phyloP scores from a whole-genome alignment of 2,888 invertebrate genomes.

The Sialis lutaria region DNA sequence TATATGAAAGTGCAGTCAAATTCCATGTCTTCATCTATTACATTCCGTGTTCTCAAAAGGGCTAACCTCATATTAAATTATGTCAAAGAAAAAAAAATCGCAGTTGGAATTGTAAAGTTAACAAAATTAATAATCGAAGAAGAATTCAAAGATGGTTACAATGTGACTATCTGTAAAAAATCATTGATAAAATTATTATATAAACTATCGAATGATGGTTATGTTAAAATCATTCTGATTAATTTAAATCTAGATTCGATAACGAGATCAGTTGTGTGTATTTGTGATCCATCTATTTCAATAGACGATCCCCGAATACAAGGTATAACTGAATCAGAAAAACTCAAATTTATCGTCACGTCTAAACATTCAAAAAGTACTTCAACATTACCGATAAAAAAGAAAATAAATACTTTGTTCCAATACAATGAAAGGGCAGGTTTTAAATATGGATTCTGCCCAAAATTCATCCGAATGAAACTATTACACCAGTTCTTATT shows the following conservation, averaged over 20 bases:
- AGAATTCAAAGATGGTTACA: slow-evolving; percentile 34
- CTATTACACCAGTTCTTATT: slow-evolving; percentile 49
- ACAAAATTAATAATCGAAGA: slow-evolving; percentile 32
- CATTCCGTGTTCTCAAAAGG: slow-evolving; percentile 31
- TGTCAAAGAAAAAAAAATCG: slow-evolving; percentile 37
- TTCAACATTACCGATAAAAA: no score
- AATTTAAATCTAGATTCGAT: slow-evolving; percentile 26
- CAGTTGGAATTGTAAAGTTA: slow-evolving; percentile 33
- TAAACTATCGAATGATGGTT: slow-evolving; percentile 35
- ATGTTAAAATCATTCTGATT: slow-evolving; percentile 34
- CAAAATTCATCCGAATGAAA: slow-evolving; percentile 50
- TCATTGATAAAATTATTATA: slow-evolving; percentile 41
- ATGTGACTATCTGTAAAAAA: slow-evolving; percentile 41
- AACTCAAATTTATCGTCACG: slow-evolving; percentile 28
- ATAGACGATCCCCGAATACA: slow-evolving; percentile 30
- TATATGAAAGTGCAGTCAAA: not conserved
- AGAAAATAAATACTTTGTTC: no score
- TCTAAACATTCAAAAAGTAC: no score
- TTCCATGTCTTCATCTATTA: slow-evolving; percentile 12
- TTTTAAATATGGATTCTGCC: slow-evolving; percentile 29
- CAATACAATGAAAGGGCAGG: no score
- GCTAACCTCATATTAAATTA: slow-evolving; percentile 43
- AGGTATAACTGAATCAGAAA: slow-evolving; percentile 41
- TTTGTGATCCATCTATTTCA: slow-evolving; percentile 32
- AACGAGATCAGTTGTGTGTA: slow-evolving; percentile 29